Evolutionary conservation across 2,113 vertebrate genomes (phyloP), one percentile per base, ranked within the genome.

Genomic region (Corythaeola cristata): DNA sequence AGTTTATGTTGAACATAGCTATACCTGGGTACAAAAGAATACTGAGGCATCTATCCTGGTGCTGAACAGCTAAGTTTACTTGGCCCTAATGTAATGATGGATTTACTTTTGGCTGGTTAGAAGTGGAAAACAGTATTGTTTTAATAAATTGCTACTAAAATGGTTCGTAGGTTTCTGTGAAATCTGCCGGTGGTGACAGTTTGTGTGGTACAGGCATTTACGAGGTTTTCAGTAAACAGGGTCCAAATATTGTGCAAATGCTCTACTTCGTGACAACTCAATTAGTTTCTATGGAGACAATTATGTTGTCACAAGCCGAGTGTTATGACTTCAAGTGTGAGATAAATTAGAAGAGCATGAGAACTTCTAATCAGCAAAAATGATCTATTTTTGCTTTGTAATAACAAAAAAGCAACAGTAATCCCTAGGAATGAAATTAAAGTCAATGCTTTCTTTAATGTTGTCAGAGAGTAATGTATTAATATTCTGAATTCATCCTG

Each of bases 201-300:
- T 85, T 90, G 83, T 92, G 74, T 5, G 0, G 27, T 87, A 68
- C 73, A 47, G 1, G 4, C 52, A 10, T 89, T 97, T 95, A 92
- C 35, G 58, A 85, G 82, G 62, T 92, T 97, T 97, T 94, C 89
- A 89, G 91, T 95, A 95, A 97, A 95, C 94, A 96, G 63, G 95
- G 91, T 85, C 93, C 89, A 96, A 96, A 96, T 96, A 96, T 97
- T 96, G 94, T 92, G 84, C 71, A 89, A 96, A 92, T 93, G 81
- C 75, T 95, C 67, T 58, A 33, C 93, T 97, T 97, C 0, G 0
- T 80, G 84, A 95, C 77, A 95, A 93, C 74, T 90, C 86, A 83
- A 72, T 93, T 87, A 79, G 96, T 97, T 97, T 97, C 97, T 95
- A 96, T 94, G 84, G 91, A 94, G 95, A 97, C 96, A 95, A 96